phyloP scores from a whole-genome alignment of 2,797 vertebrate species.

The Sebastes matsubarae region DNA sequence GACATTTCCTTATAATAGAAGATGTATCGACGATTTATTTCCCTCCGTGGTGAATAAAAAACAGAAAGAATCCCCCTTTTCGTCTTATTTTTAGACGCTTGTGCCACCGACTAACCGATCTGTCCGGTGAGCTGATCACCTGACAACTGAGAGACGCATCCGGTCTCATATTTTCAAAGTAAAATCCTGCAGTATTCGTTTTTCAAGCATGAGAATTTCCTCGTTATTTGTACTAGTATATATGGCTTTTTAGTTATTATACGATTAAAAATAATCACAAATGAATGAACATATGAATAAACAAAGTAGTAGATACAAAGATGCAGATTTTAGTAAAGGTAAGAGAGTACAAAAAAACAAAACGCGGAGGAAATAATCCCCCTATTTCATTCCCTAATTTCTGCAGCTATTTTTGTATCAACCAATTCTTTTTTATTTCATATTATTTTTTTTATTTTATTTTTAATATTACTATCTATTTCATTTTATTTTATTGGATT shows the following conservation, averaged over 20 bases:
- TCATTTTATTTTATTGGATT: too few relatives aligned
- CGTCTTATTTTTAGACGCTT: conserved; percentile 6
- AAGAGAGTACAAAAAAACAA: too few relatives aligned
- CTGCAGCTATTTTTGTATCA: not conserved
- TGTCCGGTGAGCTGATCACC: conserved; percentile 46
- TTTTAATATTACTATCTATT: too few relatives aligned
- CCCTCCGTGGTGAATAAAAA: not conserved
- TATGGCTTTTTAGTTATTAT: not conserved
- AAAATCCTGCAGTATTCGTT: not conserved
- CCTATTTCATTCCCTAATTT: not conserved
- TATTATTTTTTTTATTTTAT: too few relatives aligned
- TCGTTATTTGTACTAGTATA: not conserved
- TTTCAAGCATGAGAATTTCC: not conserved
- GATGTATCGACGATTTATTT: not conserved
- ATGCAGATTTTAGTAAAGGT: not conserved
- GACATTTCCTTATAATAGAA: conserved; percentile 18
- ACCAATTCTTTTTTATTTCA: too few relatives aligned
- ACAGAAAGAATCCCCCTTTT: not conserved
- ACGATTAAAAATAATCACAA: not conserved
- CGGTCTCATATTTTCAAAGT: conserved; percentile 18
- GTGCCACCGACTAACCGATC: not conserved
- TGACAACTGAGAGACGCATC: conserved; percentile 1
- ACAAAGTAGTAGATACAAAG: not conserved
- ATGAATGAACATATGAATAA: not conserved
- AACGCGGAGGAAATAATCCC: not conserved